Evolutionary conservation across 2,113 vertebrate species (phyloP), one percentile per base, ranked within the genome.

Genomic region (Oncorhynchus clarkii): DNA sequence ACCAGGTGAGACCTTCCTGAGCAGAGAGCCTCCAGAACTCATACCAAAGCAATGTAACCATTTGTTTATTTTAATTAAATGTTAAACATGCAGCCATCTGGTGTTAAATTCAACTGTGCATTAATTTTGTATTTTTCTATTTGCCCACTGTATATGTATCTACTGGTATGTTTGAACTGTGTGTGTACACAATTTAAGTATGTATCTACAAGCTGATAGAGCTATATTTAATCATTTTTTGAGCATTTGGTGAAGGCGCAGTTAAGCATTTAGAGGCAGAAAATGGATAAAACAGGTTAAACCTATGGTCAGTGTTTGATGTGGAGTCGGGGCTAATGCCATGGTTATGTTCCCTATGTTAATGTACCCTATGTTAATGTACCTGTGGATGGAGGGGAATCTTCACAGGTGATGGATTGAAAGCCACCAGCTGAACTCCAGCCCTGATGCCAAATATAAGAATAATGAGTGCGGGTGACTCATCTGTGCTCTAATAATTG

Each of bases 31-130:
- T 87, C 72, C 79, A 75, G 77, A 89, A 86, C 84, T 75, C 77
- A 90, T 86, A 93, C 93, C 92, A 94, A 94, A 94, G 93, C 93
- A 92, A 93, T 93, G 93, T 76, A 77, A 85, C 87, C 71, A 27
- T 31, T 51, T 31, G 18, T 45, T 45, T 45, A 73, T 27, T 29
- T 51, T 62, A 83, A 73, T 82, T 24, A 26, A 51, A 74, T 78
- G 74, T 84, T 83, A 64, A 83, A 71, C 78, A 84, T 86, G 88
- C 84, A 88, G 80, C 84, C 72, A 74, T 80, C 78, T 81, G 78
- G 83, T 80, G 84, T 91, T 91, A 81, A 88, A 76, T 80, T 83
- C 81, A 49, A 79, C 54, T 31, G 84, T 72, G 81, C 67, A 39
- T 59, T 82, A 4, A 51, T 59, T 34, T 67, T 57, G 80, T 34